These are phyloP conservation scores for Clytia hemisphaerica DNA, from an alignment of 30 jellyfish, hydroid and myxozoan genomes.

Conservation along the genomic window DNA sequence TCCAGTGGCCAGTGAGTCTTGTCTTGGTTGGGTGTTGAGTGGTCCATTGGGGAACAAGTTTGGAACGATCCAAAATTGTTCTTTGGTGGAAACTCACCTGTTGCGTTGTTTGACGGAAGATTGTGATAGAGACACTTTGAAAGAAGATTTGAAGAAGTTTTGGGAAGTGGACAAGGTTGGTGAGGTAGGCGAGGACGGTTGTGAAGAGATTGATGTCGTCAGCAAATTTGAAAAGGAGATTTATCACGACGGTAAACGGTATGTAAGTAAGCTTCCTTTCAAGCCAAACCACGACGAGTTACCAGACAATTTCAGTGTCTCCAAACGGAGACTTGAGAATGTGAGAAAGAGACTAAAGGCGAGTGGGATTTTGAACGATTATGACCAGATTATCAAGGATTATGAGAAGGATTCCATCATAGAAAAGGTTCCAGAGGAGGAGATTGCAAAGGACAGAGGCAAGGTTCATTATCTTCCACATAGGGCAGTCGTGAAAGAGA, in stretches of 20 bases:
- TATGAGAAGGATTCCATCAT: background rate
- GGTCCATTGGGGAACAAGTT: too few relatives aligned
- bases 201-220: too few relatives aligned
- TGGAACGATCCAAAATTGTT: too few relatives aligned
- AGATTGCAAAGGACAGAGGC: background rate
- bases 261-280: too few relatives aligned
- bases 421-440: background rate
- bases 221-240: too few relatives aligned
- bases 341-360: background rate
- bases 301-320: background rate
- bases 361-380: background rate
- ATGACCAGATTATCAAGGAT: background rate
- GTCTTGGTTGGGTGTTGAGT: too few relatives aligned
- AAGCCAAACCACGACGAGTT: background rate
- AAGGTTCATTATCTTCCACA: slow-evolving; percentile 14
- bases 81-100: too few relatives aligned
- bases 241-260: background rate
- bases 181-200: background rate
- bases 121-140: too few relatives aligned
- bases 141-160: background rate
- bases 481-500: background rate
- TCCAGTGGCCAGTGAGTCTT: too few relatives aligned
- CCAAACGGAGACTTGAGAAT: background rate
- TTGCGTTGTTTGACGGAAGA: too few relatives aligned
- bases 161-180: background rate